Conservation (phyloP, 2,113 vertebrate species). For the Sminthopsis crassicaudata region DNA sequence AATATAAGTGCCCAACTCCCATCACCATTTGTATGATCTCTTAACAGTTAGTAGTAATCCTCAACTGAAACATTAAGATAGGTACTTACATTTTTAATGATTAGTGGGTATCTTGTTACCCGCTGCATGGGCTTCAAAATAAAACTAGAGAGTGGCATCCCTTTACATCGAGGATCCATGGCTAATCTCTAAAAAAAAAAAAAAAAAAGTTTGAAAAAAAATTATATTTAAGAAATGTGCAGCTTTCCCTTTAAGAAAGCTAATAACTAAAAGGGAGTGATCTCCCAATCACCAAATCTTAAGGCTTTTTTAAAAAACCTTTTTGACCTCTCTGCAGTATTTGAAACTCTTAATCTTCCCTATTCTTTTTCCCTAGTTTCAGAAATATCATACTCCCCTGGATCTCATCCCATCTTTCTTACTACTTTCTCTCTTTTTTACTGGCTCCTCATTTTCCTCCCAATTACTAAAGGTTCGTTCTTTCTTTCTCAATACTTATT, state of each 20-base stretch:
- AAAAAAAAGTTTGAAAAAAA: slow-evolving; percentile 70
- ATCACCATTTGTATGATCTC: background rate
- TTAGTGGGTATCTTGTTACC: slow-evolving; percentile 97
- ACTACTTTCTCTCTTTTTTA: background rate
- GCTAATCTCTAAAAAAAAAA: slow-evolving; percentile 91
- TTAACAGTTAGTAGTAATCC: background rate
- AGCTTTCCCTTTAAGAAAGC: slow-evolving; percentile 1
- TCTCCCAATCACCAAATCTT: background rate
- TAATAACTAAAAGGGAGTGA: background rate
- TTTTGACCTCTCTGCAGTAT: background rate
- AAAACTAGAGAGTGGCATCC: slow-evolving; percentile 98
- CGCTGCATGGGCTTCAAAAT: slow-evolving; percentile 99
- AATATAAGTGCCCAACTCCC: background rate
- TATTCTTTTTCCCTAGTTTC: background rate
- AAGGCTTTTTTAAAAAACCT: background rate
- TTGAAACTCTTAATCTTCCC: background rate
- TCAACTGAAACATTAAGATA: background rate
- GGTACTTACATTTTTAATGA: slow-evolving; percentile 96
- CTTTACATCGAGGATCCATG: slow-evolving; percentile 98
- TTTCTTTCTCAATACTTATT: background rate
- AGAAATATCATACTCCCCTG: background rate
- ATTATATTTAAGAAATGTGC: background rate
- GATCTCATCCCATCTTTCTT: background rate
- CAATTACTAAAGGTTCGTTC: background rate
- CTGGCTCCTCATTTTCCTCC: background rate